phyloP scores from a whole-genome alignment of 2,113 vertebrate species.

The Sigmodon hispidus region DNA sequence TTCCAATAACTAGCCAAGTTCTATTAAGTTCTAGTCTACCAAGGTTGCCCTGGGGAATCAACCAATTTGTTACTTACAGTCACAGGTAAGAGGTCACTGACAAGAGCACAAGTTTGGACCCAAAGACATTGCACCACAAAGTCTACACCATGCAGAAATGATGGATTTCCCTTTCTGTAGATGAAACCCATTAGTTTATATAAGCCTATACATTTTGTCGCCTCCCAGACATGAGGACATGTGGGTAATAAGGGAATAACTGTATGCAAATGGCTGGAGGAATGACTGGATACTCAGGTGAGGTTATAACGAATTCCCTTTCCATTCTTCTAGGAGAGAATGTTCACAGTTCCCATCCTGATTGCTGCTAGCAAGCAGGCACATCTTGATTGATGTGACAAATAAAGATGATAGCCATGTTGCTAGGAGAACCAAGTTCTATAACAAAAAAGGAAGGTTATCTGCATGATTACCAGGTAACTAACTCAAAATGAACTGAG shows the following conservation, averaged over 20 bases:
- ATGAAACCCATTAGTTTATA: no score
- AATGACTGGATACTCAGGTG: no score
- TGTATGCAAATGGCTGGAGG: not conserved
- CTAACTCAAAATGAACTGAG: not conserved
- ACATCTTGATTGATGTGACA: not conserved
- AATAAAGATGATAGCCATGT: not conserved
- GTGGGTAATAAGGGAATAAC: not conserved
- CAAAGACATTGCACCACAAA: not conserved
- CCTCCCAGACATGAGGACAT: not conserved
- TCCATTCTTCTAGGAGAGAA: not conserved
- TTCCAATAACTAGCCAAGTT: not conserved
- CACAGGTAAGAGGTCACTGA: not conserved
- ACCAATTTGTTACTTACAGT: not conserved
- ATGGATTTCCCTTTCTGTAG: not conserved
- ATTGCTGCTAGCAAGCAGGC: not conserved
- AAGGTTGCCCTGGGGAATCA: no score
- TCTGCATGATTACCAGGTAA: not conserved
- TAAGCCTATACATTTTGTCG: not conserved
- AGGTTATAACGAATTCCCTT: not conserved
- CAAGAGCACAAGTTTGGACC: not conserved
- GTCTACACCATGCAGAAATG: not conserved
- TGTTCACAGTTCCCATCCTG: not conserved
- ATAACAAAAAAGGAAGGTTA: not conserved
- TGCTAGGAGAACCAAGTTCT: not conserved
- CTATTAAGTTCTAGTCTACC: not conserved